These are phyloP conservation scores for Oceanites oceanicus DNA, from an alignment of 2,113 vertebrate species.

Conservation along the genomic window DNA sequence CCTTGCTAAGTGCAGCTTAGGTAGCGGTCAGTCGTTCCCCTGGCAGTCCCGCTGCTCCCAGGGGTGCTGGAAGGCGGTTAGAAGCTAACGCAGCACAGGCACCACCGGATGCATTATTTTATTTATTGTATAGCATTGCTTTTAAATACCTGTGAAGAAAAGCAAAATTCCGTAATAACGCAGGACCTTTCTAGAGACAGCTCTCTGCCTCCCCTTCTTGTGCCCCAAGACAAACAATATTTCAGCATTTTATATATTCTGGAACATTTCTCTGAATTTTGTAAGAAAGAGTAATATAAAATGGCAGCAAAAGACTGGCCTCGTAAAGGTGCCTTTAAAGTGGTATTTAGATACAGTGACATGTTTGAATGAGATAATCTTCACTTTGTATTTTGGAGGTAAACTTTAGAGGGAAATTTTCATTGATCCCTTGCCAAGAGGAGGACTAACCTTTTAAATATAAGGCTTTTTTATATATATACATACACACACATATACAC, in stretches of 20 bases:
- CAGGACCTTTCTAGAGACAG: not conserved
- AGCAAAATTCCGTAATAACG: not conserved
- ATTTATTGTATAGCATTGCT: not conserved
- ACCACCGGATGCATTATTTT: not conserved
- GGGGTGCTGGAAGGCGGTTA: not conserved
- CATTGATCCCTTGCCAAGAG: not conserved
- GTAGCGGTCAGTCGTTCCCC: not conserved
- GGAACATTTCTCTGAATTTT: not conserved
- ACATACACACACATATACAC: not conserved
- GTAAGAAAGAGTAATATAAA: not conserved
- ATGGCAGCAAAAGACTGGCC: not conserved
- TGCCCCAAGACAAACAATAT: not conserved
- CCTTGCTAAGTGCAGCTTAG: accelerated
- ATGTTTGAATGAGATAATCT: not conserved
- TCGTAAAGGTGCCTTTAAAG: not conserved
- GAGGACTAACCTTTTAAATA: not conserved
- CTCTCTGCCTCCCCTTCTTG: not conserved
- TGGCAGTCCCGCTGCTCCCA: not conserved
- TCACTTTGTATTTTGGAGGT: not conserved
- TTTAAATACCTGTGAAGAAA: not conserved
- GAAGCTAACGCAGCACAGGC: not conserved
- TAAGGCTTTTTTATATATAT: not conserved
- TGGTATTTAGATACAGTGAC: not conserved
- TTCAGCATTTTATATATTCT: not conserved
- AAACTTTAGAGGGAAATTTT: not conserved